phyloP scores from a whole-genome alignment of 2,797 vertebrate species.

The Diglossa cyanea region DNA sequence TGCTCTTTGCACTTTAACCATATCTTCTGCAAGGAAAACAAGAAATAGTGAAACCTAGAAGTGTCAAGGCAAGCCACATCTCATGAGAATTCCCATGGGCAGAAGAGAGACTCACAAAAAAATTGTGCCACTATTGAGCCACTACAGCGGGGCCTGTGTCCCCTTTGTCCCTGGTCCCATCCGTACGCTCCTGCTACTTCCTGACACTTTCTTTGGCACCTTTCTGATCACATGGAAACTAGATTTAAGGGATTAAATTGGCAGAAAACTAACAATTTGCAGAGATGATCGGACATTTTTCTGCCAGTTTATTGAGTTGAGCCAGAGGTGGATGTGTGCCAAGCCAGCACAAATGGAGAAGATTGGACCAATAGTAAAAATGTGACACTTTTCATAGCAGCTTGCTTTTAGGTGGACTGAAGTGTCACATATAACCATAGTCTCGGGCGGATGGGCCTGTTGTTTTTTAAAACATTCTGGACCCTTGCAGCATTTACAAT shows the following conservation, averaged over 20 bases:
- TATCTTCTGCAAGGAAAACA: neutral
- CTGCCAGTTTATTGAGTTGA: neutral
- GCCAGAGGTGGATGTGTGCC: neutral
- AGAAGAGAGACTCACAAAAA: neutral
- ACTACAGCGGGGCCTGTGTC: neutral
- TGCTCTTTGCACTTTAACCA: neutral
- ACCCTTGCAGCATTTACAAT: neutral
- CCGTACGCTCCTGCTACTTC: neutral
- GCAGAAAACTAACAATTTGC: neutral
- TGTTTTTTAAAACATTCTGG: neutral
- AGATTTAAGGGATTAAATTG: neutral
- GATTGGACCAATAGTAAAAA: neutral
- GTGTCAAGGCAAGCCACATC: neutral
- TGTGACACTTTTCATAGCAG: neutral
- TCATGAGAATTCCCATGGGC: neutral
- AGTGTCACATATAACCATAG: neutral
- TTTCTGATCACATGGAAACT: neutral
- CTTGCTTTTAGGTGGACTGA: neutral
- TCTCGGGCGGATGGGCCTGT: neutral
- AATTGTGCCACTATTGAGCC: neutral
- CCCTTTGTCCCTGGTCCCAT: neutral
- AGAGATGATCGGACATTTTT: neutral
- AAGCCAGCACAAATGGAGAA: neutral
- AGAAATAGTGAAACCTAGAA: neutral
- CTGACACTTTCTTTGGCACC: neutral